Evolutionary conservation across 2,888 invertebrate genomes (phyloP), one percentile per base, ranked within the genome.

Genomic region (Glyphotaelius pellucidus): DNA sequence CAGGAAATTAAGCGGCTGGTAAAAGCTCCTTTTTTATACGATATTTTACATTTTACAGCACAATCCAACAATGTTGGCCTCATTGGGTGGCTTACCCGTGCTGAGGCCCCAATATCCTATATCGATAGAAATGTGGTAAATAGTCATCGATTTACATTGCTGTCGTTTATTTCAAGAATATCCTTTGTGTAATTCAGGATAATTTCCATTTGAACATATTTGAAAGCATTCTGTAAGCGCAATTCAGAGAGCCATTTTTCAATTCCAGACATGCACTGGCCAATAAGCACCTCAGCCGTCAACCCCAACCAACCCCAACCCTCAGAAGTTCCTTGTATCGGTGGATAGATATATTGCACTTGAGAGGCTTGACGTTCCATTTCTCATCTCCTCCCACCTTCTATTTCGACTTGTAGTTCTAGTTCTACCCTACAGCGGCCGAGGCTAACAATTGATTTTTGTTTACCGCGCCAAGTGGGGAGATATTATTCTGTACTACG

Each of bases 381-480:
- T 91, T 92, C 90, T 93, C 91, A 92, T 91, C 80, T 89, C 89
- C 30, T 67, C 91, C 90, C 92, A 81, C 90, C 79, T 86, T n/a
- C 79, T 47, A n/a, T 2, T 67, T 25, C 9, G 19, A n/a, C 25
- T 7, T 19, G 25, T 52, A 52, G 19, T 52, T 52, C 52, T 52
- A 52, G 67, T 25, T 67, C 25, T n/a, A 67, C 85, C 92, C 86
- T 52, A 32, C 38, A 38, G 31, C 85, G 79, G 38, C 87, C 67
- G 89, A 42, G 32, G 88, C 85, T 79, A 35, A 91, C 92, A 90
- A 93, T 93, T 93, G 93, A 93, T 93, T 93, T 93, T 91, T 92
- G 92, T 92, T 91, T 92, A 92, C 92, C 89, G 89, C 92, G 35
- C 38, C 90, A 42, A 83, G 90, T 87, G 91, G 35, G 42, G 38